Base-by-base conservation (phyloP, 2,797 vertebrate genomes). In the Tenualosa ilisha region DNA sequence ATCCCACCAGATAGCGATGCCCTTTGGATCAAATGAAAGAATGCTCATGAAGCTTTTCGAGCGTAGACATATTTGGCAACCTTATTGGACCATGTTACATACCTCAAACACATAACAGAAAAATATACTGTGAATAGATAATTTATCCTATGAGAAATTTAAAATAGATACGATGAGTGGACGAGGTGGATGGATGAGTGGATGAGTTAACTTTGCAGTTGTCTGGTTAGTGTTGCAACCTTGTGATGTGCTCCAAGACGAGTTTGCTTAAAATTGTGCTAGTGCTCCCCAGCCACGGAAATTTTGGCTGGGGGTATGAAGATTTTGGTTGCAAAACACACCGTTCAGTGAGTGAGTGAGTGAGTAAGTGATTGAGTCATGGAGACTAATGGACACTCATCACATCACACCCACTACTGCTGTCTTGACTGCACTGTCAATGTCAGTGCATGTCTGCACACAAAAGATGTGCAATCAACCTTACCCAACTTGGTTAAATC, bases 391-490 rank as follows among this genome's bases (percentile, higher is more conserved):
- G 37, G 31, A 40, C 31, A 40, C 65, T 72, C 31, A 75, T 31
- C 5, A 31, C 17, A 37, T 75, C 68, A 40, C 68, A 9, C 68
- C 12, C 31, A 40, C 68, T 15, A 37, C 17, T 12, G 13, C 68
- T 17, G 31, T 75, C 12, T 26, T 26, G 31, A 40, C 68, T 20
- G 20, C 68, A 20, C 68, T 11, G 20, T n/a, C 56, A 43, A 13
- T 75, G 68, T 72, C 68, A 40, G 15, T 20, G 68, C 68, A 40
- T 72, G 68, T 75, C 68, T 75, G 9, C 12, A 72, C 65, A 75
- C 13, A 40, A 75, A 31, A 40, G 68, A 31, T 75, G 68, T 75
- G 68, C 37, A 75, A 75, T 75, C 31, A 75, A 12, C 43, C 59
- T 65, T 46, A 12, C 59, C 40, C 82, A 46, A 63, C 40, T 26